These are phyloP conservation scores for Orthosia gothica DNA, from an alignment of 2,888 invertebrate species.

Conservation along the genomic window DNA sequence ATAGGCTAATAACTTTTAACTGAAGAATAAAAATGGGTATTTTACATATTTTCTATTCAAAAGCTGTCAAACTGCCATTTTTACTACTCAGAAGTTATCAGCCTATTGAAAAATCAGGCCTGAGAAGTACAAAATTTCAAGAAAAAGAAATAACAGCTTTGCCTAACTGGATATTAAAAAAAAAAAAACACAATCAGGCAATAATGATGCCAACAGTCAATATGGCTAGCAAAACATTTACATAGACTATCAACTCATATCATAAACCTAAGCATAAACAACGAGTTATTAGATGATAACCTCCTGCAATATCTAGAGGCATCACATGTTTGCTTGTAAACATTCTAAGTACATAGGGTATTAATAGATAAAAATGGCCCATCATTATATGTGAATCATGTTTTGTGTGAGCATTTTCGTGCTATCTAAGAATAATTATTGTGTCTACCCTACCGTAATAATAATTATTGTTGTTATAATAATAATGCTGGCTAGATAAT, in stretches of 20 bases:
- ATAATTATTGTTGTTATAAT: conserved; percentile 4
- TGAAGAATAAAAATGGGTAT: too few relatives aligned
- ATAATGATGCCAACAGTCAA: conserved; percentile 35
- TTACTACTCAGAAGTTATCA: too few relatives aligned
- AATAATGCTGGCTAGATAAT: not conserved
- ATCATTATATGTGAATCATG: conserved; percentile 11
- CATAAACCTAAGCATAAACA: conserved; percentile 58
- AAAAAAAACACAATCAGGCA: not conserved
- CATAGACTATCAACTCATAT: conserved; percentile 37
- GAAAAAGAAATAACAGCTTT: too few relatives aligned
- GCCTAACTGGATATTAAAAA: not conserved
- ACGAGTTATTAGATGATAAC: conserved; percentile 55
- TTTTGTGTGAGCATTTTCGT: not conserved
- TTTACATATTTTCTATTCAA: too few relatives aligned
- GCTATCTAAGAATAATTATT: conserved; percentile 4
- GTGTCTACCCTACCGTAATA: not conserved
- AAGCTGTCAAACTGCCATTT: too few relatives aligned
- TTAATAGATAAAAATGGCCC: conserved; percentile 43
- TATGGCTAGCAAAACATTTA: conserved; percentile 42
- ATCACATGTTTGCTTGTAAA: conserved; percentile 52
- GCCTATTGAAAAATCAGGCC: too few relatives aligned
- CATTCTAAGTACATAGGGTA: conserved; percentile 17
- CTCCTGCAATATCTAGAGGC: conserved; percentile 23
- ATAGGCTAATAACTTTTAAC: too few relatives aligned
- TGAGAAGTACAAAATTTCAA: too few relatives aligned